These are phyloP conservation scores for Steatocranus sp. DNA, from an alignment of 2,797 vertebrate species.

Conservation along the genomic window DNA sequence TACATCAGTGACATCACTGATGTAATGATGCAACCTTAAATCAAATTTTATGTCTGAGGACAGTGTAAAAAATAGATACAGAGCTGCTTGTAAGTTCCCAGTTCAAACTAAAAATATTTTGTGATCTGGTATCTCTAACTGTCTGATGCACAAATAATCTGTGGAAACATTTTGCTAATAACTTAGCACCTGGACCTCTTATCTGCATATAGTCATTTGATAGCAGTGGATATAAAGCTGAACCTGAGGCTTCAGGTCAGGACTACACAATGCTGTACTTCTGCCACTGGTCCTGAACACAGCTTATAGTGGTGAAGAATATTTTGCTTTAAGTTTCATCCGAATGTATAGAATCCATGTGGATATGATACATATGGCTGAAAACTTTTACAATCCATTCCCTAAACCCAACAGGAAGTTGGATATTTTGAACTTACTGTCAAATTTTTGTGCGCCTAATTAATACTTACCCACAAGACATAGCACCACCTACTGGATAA, in stretches of 20 bases:
- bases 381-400: not conserved
- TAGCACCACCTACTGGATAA: not conserved
- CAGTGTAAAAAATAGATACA: not conserved
- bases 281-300: not conserved
- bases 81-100: not conserved
- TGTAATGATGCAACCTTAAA: not conserved
- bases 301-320: not conserved
- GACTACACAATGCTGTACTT: not conserved
- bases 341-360: not conserved
- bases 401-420: not conserved
- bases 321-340: not conserved
- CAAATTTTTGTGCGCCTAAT: not conserved
- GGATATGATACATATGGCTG: not conserved
- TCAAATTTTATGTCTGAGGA: not conserved
- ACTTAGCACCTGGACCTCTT: not conserved
- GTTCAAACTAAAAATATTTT: not conserved
- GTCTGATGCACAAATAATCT: not conserved
- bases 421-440: not conserved
- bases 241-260: not conserved
- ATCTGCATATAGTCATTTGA: not conserved
- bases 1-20: not conserved
- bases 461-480: not conserved
- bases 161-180: not conserved
- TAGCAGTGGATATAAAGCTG: not conserved
- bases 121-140: not conserved